These are phyloP conservation scores for Alcedo quadribrachys DNA, from an alignment of 2,797 vertebrate species.

Conservation along the genomic window DNA sequence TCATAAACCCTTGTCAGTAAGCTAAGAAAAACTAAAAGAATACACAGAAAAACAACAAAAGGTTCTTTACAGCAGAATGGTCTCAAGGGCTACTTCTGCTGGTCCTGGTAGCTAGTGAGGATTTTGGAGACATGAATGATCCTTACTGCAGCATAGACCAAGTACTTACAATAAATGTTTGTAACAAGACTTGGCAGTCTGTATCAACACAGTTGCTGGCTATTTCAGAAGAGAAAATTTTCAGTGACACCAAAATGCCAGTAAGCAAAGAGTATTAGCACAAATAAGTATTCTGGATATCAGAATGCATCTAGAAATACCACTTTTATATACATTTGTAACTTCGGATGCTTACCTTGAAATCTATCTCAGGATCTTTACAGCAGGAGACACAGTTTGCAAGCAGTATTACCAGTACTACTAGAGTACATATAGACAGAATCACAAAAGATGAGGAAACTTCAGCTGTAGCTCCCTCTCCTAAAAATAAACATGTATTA, in stretches of 20 bases:
- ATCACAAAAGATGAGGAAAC: slow-evolving; percentile 79
- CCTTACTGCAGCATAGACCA: background rate
- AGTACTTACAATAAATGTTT: background rate
- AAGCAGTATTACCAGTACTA: slow-evolving; percentile 85
- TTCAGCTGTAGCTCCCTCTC: slow-evolving; percentile 75
- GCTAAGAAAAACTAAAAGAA: background rate
- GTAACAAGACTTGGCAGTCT: background rate
- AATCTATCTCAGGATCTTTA: slow-evolving; percentile 95
- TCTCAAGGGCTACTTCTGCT: background rate
- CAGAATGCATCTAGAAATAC: background rate
- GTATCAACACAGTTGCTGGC: background rate
- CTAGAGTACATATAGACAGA: slow-evolving; percentile 84
- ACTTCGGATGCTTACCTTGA: slow-evolving; percentile 86
- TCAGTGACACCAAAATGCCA: background rate
- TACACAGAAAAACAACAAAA: background rate
- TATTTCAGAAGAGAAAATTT: background rate
- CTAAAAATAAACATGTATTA: slow-evolving; percentile 64
- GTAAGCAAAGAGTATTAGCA: background rate
- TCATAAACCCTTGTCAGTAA: background rate
- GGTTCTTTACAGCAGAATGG: background rate
- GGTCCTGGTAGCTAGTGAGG: background rate
- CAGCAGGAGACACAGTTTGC: slow-evolving; percentile 94
- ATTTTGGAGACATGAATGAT: background rate
- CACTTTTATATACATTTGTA: background rate
- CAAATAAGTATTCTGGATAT: background rate